Percentiles rank a stretch among this genome's conserved stretches.
Conservation (phyloP, 2,888 invertebrate species). For the Pyralis farinalis region DNA sequence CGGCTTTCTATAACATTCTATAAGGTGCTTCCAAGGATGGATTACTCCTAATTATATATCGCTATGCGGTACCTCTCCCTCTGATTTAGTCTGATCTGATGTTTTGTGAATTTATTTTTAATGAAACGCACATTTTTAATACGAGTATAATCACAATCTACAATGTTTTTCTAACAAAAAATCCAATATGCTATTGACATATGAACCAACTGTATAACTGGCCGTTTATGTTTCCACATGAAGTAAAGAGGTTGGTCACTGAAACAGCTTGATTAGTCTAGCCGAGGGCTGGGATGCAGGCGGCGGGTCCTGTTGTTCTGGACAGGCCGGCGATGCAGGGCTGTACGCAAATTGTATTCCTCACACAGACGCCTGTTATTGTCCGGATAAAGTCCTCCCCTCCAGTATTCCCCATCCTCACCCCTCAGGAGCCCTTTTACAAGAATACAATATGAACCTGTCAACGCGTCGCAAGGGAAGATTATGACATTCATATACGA, state of each 20-base stretch:
- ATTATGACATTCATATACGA: constrained; percentile 17
- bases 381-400: constrained; percentile 9
- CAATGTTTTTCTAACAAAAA: too few relatives aligned
- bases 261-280: constrained; percentile 15
- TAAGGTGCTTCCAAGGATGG: too few relatives aligned
- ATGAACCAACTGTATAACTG: too few relatives aligned
- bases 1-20: too few relatives aligned
- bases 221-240: constrained; percentile 8
- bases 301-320: constrained; percentile 8
- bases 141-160: too few relatives aligned
- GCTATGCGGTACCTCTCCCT: too few relatives aligned
- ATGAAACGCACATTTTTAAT: too few relatives aligned
- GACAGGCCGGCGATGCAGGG: constrained; percentile 14
- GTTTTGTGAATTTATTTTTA: too few relatives aligned
- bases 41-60: too few relatives aligned
- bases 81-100: too few relatives aligned
- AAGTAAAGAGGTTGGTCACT: constrained; percentile 10
- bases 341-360: constrained; percentile 33
- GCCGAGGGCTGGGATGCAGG: constrained; percentile 1
- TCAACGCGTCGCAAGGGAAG: constrained; percentile 17
- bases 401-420: constrained; percentile 11
- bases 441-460: constrained; percentile 6
- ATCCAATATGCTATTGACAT: too few relatives aligned
- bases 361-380: constrained; percentile 18
- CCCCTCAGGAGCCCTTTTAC: not conserved